These are phyloP conservation scores for Ptychochromis oligacanthus DNA, from an alignment of 2,113 vertebrate genomes.

Conservation along the genomic window DNA sequence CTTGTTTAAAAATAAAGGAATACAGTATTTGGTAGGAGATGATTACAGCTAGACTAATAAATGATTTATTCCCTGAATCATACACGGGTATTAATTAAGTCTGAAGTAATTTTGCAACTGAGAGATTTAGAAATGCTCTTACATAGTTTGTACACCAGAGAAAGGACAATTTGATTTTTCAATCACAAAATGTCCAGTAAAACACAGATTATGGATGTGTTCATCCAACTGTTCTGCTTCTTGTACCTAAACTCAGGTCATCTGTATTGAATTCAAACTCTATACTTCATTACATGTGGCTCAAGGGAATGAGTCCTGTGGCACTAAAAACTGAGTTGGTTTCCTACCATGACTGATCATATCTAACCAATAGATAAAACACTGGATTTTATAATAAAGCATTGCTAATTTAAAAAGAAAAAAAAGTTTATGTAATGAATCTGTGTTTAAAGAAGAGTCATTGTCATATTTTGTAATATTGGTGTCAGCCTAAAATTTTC, in stretches of 20 bases:
- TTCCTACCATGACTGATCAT: not conserved
- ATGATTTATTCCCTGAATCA: not conserved
- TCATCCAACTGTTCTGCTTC: not conserved
- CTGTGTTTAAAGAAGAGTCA: too few relatives aligned
- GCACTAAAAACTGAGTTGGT: not conserved
- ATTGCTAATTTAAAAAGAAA: too few relatives aligned
- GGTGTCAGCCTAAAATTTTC: too few relatives aligned
- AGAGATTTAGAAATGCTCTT: not conserved
- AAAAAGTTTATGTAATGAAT: too few relatives aligned
- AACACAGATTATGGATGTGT: not conserved
- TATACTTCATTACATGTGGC: not conserved
- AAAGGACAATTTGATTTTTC: not conserved
- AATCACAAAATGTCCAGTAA: not conserved
- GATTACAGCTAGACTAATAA: slow-evolving; percentile 1
- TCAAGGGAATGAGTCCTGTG: not conserved
- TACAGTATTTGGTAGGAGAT: not conserved
- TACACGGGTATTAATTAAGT: not conserved
- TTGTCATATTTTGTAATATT: too few relatives aligned
- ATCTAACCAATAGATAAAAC: not conserved
- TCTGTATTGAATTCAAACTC: not conserved
- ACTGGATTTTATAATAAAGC: too few relatives aligned
- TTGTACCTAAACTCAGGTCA: not conserved
- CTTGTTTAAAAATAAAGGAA: not conserved
- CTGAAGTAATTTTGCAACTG: not conserved
- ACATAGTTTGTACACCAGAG: not conserved